Conservation (phyloP, 2,113 vertebrate species). For the Steatornis caripensis region DNA sequence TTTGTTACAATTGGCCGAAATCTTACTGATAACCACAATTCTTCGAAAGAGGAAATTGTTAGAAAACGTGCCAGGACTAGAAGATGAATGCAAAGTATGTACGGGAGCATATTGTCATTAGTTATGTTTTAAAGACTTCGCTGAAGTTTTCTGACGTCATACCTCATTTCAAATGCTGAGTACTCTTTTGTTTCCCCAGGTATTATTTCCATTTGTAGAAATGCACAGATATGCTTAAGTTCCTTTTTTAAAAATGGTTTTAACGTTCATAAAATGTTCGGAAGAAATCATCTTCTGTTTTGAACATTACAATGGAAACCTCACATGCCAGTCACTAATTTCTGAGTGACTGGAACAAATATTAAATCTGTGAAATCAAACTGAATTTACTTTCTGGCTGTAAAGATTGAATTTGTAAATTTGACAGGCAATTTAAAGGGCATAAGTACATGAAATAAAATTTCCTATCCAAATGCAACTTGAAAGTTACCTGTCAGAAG, state of each 20-base stretch:
- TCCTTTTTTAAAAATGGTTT: neutral
- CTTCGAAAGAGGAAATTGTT: neutral
- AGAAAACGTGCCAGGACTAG: neutral
- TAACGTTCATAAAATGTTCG: neutral
- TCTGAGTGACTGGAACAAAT: slow-evolving; percentile 58
- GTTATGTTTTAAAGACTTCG: neutral
- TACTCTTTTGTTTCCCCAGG: neutral
- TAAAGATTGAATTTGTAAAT: slow-evolving; percentile 70
- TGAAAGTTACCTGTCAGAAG: slow-evolving; percentile 86
- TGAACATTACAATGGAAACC: neutral
- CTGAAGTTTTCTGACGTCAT: neutral
- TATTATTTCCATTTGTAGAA: neutral
- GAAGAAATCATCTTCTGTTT: neutral
- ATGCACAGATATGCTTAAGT: neutral
- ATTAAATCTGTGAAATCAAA: slow-evolving; percentile 72
- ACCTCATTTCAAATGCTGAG: neutral
- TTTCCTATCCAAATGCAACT: slow-evolving; percentile 70
- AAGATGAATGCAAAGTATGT: neutral
- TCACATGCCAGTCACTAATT: slow-evolving; percentile 36
- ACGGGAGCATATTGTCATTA: neutral
- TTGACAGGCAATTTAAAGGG: slow-evolving; percentile 71
- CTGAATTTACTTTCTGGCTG: slow-evolving; percentile 68
- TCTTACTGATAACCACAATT: neutral
- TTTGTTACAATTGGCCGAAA: neutral
- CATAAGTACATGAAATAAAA: slow-evolving; percentile 69